Base-by-base conservation (phyloP, 35 echinoderm and acorn worm genomes). In the Ophioderma brevispina region DNA sequence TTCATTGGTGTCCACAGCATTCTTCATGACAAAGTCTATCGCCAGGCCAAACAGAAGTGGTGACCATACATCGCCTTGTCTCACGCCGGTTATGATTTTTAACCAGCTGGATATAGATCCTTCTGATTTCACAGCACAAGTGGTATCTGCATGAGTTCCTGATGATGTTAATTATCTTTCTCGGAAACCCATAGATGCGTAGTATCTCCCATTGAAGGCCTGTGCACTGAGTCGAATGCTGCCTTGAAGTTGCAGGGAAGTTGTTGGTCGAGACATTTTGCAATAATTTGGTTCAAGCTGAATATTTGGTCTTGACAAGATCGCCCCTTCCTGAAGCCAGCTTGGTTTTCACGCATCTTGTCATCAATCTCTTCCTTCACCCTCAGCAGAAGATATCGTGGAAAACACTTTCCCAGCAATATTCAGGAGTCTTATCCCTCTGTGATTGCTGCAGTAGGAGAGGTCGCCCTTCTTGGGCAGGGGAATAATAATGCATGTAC, bases 271-370 rank as follows among this genome's bases (percentile, higher is more conserved):
- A 80, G 33, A 33, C 78, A 80, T 31, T 80, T 80, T n/a, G 2
- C 78, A 36, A 80, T 80, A 14, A 80, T 18, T 40, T 37, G 33
- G 78, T 40, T 80, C 30, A 80, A 33, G 38, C 34, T 15, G 34
- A 80, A 80, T 13, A 80, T 37, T 31, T 80, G 78, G 32, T 80
- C 78, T 15, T 15, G 11, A 33, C 78, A 80, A 10, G 34, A 37
- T 3, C 78, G 78, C 4, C 78, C 78, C 17, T 40, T 37, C 25
- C 78, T 80, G 32, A 80, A 80, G 0, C 81, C 38, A 49, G 39
- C 81, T 55, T 84, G 81, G 40, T 84, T 84, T 55, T 84, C 81
- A 5, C 81, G 18, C 39, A 84, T 32, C 31, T 32, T 84, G 13
- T 15, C 25, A 31, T 84, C 81, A 17, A 84, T 31, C 5, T 42